phyloP scores from a whole-genome alignment of 2,113 vertebrate genomes.

The Menidia beryllina region DNA sequence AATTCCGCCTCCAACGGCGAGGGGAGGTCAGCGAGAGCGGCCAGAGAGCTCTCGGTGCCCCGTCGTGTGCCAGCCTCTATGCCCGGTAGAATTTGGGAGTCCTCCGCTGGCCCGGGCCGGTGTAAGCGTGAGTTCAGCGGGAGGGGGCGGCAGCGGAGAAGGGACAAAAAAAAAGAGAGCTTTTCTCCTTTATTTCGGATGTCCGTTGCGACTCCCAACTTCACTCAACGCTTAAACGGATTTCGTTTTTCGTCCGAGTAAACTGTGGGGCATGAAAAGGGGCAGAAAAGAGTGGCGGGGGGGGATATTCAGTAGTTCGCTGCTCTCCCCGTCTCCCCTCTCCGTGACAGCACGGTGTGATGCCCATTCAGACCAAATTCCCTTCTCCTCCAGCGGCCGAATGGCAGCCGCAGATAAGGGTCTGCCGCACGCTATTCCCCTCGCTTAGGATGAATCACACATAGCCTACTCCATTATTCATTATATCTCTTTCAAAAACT shows the following conservation, averaged over 20 bases:
- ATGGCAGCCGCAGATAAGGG: constrained; percentile 56
- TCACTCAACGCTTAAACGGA: background rate
- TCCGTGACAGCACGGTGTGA: constrained; percentile 61
- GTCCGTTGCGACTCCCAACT: constrained; percentile 31
- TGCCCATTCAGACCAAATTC: constrained; percentile 56
- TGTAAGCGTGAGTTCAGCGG: constrained; percentile 34
- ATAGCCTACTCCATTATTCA: constrained; percentile 50
- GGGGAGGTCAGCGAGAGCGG: constrained; percentile 38
- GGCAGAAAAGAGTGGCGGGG: constrained; percentile 52
- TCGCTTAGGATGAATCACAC: constrained; percentile 50
- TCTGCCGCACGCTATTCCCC: constrained; percentile 49
- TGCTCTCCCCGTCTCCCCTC: constrained; percentile 30
- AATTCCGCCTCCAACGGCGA: constrained; percentile 17
- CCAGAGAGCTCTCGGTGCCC: constrained; percentile 68
- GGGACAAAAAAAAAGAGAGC: constrained; percentile 7
- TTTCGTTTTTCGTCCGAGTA: constrained; percentile 12
- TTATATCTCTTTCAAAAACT: constrained; percentile 5
- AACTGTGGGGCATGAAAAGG: constrained; percentile 16
- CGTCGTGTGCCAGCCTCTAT: constrained; percentile 78
- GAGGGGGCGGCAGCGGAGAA: constrained; percentile 21
- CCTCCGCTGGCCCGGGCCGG: constrained; percentile 77
- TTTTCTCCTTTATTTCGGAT: constrained; percentile 8
- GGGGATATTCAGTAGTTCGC: constrained; percentile 63
- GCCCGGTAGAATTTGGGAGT: constrained; percentile 74
- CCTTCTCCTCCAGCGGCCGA: constrained; percentile 56